Evolutionary conservation across 2,888 invertebrate genomes (phyloP).

Genomic region (Seira ritae): DNA sequence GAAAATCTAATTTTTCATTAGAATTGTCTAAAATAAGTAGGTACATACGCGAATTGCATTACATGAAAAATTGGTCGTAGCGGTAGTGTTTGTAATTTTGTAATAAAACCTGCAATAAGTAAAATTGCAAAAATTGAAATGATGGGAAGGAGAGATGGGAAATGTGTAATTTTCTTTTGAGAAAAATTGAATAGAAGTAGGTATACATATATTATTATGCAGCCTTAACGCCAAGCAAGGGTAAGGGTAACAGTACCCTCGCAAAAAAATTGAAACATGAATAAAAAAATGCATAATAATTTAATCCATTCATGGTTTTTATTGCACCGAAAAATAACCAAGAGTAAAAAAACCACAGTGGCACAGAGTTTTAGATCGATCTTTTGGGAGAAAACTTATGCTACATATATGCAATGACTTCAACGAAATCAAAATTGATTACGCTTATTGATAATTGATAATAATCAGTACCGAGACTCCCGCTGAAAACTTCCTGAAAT

Average conservation of each 20-base stretch:
- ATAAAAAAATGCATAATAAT: slow-evolving; percentile 11
- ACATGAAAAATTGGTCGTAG: too few relatives aligned
- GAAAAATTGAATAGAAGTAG: background rate
- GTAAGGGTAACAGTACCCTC: background rate
- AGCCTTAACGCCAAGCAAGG: too few relatives aligned
- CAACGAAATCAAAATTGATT: too few relatives aligned
- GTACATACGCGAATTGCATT: too few relatives aligned
- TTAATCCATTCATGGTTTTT: background rate
- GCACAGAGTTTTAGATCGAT: too few relatives aligned
- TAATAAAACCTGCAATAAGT: background rate
- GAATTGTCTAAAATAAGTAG: too few relatives aligned
- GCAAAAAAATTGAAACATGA: background rate
- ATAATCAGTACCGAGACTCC: too few relatives aligned
- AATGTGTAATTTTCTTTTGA: background rate
- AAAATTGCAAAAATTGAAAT: too few relatives aligned
- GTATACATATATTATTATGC: background rate
- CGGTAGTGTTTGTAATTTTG: background rate
- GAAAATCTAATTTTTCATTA: too few relatives aligned
- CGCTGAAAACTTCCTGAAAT: too few relatives aligned
- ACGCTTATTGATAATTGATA: too few relatives aligned
- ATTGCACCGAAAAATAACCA: background rate
- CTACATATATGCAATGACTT: background rate
- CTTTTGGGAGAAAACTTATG: background rate
- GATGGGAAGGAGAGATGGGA: background rate
- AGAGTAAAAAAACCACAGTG: background rate